Conservation (phyloP, 2,797 vertebrate species). For the Leptatherina wallacei region DNA sequence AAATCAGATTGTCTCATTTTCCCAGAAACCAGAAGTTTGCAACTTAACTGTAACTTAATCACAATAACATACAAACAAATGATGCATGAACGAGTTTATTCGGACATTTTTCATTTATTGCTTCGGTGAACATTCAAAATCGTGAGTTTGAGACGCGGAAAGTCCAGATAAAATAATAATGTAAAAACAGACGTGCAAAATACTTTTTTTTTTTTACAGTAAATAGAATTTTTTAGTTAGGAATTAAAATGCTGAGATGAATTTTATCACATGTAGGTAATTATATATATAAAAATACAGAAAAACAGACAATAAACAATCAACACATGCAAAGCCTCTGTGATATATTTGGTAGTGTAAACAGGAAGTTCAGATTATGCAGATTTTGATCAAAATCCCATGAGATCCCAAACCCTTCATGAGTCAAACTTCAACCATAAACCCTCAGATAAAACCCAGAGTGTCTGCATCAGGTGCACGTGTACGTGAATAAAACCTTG, state of each 20-base stretch:
- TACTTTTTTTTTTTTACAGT: neutral
- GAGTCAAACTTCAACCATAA: too few species aligned
- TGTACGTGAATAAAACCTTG: slow-evolving; percentile 25
- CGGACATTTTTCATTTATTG: slow-evolving; percentile 36
- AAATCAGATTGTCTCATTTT: neutral
- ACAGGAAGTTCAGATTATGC: neutral
- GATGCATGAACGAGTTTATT: slow-evolving; percentile 25
- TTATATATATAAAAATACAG: neutral
- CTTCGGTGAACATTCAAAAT: slow-evolving; percentile 16
- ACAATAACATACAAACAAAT: slow-evolving; percentile 8
- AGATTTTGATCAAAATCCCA: slow-evolving; percentile 8
- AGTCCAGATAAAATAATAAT: slow-evolving; percentile 4
- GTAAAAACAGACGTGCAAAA: slow-evolving; percentile 3
- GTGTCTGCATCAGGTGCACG: neutral
- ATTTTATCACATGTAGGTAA: neutral
- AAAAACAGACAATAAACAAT: slow-evolving; percentile 23
- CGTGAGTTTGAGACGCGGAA: neutral
- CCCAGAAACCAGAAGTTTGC: neutral
- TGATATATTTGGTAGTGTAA: slow-evolving; percentile 9
- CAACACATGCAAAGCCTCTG: neutral
- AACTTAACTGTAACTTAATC: neutral
- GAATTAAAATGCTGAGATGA: neutral
- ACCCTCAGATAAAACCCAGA: too few species aligned
- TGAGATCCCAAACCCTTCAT: neutral
- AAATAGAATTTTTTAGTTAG: neutral